A percentile compares a stretch with the other conserved stretches of the same genome.
phyloP scores from a whole-genome alignment of 2,888 invertebrate species.

The Salpingus planirostris region DNA sequence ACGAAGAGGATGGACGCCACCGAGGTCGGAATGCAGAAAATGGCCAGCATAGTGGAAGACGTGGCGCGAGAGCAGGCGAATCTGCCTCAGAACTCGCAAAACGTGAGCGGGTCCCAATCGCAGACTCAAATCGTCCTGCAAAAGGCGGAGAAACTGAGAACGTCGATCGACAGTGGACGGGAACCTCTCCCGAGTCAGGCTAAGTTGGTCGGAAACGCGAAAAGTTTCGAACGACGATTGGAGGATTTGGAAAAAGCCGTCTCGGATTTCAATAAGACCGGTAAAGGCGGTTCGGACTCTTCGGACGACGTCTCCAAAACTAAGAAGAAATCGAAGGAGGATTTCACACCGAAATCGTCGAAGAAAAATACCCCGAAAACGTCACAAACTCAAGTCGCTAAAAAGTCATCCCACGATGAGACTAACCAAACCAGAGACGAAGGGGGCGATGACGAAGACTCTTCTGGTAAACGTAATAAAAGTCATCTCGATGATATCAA shows the following conservation, averaged over 20 bases:
- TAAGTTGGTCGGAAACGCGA: not conserved
- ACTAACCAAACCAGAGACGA: too few relatives aligned
- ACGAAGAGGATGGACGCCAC: slow-evolving; percentile 56
- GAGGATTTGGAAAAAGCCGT: not conserved
- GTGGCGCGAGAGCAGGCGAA: slow-evolving; percentile 38
- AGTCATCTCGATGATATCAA: too few relatives aligned
- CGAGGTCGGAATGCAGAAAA: slow-evolving; percentile 52
- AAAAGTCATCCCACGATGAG: too few relatives aligned
- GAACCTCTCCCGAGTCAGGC: not conserved
- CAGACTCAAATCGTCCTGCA: too few relatives aligned
- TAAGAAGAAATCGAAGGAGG: not conserved
- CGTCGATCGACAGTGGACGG: not conserved
- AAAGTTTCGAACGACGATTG: not conserved
- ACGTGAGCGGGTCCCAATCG: too few relatives aligned
- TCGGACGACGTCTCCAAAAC: too few relatives aligned
- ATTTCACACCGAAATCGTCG: too few relatives aligned
- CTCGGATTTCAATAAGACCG: not conserved
- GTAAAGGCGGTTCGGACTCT: too few relatives aligned
- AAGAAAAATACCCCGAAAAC: too few relatives aligned
- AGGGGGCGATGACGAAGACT: too few relatives aligned
- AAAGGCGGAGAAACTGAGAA: slow-evolving; percentile 1
- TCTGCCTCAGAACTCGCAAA: not conserved
- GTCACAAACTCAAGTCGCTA: too few relatives aligned
- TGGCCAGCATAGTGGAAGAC: slow-evolving; percentile 53
- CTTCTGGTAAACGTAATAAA: too few relatives aligned